These are phyloP conservation scores for Dendrolimus houi DNA, from an alignment of 2,888 invertebrate genomes.

Conservation along the genomic window DNA sequence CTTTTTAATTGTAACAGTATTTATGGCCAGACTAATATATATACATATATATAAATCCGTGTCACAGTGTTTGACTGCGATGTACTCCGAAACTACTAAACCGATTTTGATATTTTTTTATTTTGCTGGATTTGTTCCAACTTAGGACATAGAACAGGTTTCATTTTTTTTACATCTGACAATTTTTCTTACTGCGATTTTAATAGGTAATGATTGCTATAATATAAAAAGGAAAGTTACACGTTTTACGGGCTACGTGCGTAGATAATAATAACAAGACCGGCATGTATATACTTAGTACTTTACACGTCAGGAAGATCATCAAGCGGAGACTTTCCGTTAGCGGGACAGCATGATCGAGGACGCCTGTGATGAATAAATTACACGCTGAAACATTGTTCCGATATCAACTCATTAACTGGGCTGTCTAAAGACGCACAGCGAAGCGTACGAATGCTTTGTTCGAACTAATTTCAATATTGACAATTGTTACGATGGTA, in stretches of 20 bases:
- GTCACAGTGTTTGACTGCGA: too few species aligned
- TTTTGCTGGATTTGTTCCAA: too few species aligned
- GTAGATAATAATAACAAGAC: not conserved
- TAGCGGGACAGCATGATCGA: constrained; percentile 55
- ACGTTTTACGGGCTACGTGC: not conserved
- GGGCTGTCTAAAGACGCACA: constrained; percentile 40
- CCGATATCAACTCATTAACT: constrained; percentile 64
- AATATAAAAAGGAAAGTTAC: not conserved
- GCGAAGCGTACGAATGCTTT: constrained; percentile 31
- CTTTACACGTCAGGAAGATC: constrained; percentile 37
- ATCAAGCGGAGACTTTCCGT: constrained; percentile 66
- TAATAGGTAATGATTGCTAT: not conserved
- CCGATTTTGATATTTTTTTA: too few species aligned
- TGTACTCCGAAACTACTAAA: too few species aligned
- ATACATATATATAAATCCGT: too few species aligned
- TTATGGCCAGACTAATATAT: too few species aligned
- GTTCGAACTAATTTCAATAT: constrained; percentile 54
- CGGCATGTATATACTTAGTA: not conserved
- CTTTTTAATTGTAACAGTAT: too few species aligned
- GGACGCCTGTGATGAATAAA: constrained; percentile 74
- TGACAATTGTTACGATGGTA: constrained; percentile 49
- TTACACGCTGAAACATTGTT: constrained; percentile 75
- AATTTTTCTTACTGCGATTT: too few species aligned
- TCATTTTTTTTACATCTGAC: too few species aligned
- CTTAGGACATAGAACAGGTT: too few species aligned